Evolutionary conservation across 1,140 invertebrate genomes (phyloP).

Genomic region (Holcopasites calliopsidis): DNA sequence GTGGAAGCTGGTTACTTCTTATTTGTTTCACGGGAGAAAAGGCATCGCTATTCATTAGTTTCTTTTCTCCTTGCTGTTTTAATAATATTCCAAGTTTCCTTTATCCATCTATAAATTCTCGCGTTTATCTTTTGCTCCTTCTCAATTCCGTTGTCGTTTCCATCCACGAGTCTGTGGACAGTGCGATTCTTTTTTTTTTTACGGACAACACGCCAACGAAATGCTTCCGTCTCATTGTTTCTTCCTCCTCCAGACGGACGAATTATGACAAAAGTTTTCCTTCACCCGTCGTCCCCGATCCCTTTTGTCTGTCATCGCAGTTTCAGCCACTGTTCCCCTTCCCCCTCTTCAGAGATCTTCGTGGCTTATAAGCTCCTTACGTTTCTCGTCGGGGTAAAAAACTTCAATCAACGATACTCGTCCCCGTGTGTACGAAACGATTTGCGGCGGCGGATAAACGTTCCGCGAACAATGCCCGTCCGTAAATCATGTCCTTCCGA

Average conservation of each 20-base stretch:
- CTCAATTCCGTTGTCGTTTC: not conserved
- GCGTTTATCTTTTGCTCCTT: constrained; percentile 30
- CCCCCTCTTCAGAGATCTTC: not conserved
- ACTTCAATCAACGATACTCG: constrained; percentile 52
- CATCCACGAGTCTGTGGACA: not conserved
- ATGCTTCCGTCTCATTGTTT: not conserved
- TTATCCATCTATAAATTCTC: constrained; percentile 37
- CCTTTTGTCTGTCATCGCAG: too few relatives aligned
- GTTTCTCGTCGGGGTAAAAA: constrained; percentile 32
- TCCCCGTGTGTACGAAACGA: constrained; percentile 40
- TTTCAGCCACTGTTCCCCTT: not conserved
- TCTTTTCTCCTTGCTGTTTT: constrained; percentile 6
- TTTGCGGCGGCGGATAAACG: constrained; percentile 58
- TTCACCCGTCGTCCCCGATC: not conserved
- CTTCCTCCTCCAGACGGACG: not conserved
- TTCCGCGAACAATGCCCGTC: constrained; percentile 56
- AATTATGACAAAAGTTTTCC: not conserved
- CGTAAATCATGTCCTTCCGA: constrained; percentile 58
- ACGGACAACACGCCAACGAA: not conserved
- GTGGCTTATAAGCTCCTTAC: not conserved
- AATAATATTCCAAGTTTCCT: constrained; percentile 40
- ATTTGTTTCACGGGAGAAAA: constrained; percentile 46
- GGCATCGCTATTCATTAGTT: constrained; percentile 44
- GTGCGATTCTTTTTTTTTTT: not conserved
- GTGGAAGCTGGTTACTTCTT: constrained; percentile 19